phyloP scores from a whole-genome alignment of 2,113 vertebrate species.

The Hippopotamus amphibius region DNA sequence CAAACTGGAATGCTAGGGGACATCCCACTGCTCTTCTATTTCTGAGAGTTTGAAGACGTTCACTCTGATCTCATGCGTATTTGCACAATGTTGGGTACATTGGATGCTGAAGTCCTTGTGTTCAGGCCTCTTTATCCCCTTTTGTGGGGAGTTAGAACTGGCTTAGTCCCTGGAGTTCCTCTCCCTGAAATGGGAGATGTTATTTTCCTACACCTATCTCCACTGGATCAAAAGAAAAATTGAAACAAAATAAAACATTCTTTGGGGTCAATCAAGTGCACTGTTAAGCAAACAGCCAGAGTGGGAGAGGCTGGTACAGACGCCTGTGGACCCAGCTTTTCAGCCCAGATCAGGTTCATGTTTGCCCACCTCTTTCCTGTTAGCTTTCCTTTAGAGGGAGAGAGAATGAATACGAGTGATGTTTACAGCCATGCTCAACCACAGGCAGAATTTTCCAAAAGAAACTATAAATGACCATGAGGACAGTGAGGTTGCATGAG shows the following conservation, averaged over 20 bases:
- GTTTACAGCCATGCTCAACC: not conserved
- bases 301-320: slow-evolving; percentile 70
- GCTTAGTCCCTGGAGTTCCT: not conserved
- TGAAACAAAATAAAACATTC: slow-evolving; percentile 61
- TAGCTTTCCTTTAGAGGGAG: slow-evolving; percentile 17
- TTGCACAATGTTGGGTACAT: not conserved
- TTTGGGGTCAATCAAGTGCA: slow-evolving; percentile 35
- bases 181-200: slow-evolving; percentile 66
- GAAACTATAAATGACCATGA: not conserved
- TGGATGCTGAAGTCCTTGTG: not conserved
- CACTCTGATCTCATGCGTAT: not conserved
- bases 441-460: slow-evolving; percentile 3
- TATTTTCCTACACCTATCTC: slow-evolving; percentile 74
- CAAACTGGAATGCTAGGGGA: not conserved
- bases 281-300: slow-evolving; percentile 66
- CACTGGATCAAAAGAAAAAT: slow-evolving; percentile 73
- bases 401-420: not conserved
- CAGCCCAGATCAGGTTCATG: slow-evolving; percentile 67
- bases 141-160: not conserved
- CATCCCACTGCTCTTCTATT: not conserved
- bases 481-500: not conserved
- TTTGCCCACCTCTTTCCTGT: slow-evolving; percentile 64
- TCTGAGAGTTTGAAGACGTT: not conserved
- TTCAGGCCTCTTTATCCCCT: not conserved
- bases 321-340: slow-evolving; percentile 40